Conservation (phyloP, 2,113 vertebrate species). For the Macroglossus sobrinus region DNA sequence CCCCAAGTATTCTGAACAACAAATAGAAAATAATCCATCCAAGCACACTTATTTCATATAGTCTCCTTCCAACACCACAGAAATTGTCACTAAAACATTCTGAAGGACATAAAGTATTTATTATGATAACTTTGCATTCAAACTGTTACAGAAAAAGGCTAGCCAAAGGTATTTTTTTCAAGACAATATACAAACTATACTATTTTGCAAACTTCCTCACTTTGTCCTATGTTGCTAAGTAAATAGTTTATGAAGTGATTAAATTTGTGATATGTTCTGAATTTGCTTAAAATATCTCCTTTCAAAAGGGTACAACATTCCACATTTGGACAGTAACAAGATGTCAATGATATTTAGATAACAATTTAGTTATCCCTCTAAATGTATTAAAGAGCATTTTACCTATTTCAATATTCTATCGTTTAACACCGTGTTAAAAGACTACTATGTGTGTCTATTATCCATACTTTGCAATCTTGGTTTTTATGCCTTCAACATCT, state of each 20-base stretch:
- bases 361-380: neutral
- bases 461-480: neutral
- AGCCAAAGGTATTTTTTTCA: constrained; percentile 2
- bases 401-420: neutral
- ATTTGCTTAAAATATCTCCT: constrained; percentile 36
- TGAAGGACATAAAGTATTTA: constrained; percentile 30
- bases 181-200: neutral
- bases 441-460: neutral
- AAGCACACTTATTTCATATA: neutral
- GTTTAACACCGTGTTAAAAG: neutral
- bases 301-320: neutral
- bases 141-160: neutral
- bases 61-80: neutral
- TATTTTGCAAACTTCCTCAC: neutral
- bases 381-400: neutral
- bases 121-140: constrained; percentile 37
- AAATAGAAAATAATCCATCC: neutral
- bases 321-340: neutral
- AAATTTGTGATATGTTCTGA: neutral
- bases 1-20: neutral
- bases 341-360: neutral
- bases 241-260: constrained; percentile 45
- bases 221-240: neutral
- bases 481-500: neutral
- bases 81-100: constrained; percentile 33